Conservation (phyloP, 1,140 invertebrate species). For the Eueides isabella region DNA sequence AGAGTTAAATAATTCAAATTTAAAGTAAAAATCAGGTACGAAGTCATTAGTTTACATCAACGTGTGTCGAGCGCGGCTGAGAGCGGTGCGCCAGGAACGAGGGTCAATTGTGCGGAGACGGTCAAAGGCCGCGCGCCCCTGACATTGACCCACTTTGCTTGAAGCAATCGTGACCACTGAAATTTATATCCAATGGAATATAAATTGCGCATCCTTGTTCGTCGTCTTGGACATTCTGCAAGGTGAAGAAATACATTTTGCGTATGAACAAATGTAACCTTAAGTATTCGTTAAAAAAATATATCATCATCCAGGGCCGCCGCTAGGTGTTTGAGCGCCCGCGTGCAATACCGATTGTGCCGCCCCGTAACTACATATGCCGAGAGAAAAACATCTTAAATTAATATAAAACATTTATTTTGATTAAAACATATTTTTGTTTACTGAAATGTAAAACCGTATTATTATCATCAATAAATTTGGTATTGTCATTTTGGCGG, state of each 20-base stretch:
- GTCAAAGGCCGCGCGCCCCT: slow-evolving; percentile 10
- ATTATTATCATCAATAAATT: too few relatives aligned
- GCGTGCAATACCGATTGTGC: too few relatives aligned
- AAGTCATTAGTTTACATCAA: not conserved
- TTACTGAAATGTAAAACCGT: too few relatives aligned
- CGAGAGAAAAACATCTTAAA: too few relatives aligned
- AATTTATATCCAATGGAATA: slow-evolving; percentile 5
- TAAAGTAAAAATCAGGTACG: not conserved
- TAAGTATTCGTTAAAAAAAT: too few relatives aligned
- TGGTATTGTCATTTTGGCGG: too few relatives aligned
- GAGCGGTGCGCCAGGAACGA: not conserved
- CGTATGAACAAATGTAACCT: too few relatives aligned
- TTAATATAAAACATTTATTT: too few relatives aligned
- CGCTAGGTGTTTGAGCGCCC: too few relatives aligned
- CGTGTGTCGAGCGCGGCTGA: not conserved
- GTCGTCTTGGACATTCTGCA: not conserved
- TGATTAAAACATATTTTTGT: too few relatives aligned
- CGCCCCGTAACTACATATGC: too few relatives aligned
- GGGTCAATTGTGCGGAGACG: not conserved
- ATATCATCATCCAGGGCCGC: too few relatives aligned
- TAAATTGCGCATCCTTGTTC: not conserved
- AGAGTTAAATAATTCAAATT: not conserved
- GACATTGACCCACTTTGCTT: not conserved
- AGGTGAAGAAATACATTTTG: not conserved
- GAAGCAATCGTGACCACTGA: not conserved